phyloP scores from a whole-genome alignment of 2,888 invertebrate species.

The Xestia xanthographa region DNA sequence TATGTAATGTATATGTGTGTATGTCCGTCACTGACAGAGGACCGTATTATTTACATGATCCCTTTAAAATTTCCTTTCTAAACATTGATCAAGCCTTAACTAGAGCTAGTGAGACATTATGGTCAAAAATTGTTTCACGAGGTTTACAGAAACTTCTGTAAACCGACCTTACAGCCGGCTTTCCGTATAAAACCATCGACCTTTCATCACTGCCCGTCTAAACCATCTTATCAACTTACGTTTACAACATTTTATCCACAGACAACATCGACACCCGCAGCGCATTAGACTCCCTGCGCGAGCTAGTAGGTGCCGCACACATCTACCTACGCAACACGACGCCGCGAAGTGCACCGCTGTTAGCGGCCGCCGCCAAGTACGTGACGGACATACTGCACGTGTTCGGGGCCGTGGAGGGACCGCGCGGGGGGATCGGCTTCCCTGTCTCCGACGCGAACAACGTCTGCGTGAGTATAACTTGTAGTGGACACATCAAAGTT shows the following conservation, averaged over 20 bases:
- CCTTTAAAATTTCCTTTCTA: neutral
- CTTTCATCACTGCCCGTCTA: neutral
- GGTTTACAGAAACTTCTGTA: neutral
- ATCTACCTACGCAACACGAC: conserved; percentile 93
- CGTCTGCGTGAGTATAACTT: conserved; percentile 83
- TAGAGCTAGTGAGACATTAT: no score
- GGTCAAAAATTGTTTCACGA: neutral
- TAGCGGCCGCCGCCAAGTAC: conserved; percentile 95
- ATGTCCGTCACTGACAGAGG: neutral
- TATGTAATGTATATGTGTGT: no score
- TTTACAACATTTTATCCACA: conserved; percentile 73
- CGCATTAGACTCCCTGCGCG: conserved; percentile 95
- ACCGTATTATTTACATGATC: neutral
- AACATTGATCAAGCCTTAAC: no score
- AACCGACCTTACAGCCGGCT: neutral
- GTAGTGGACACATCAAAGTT: neutral
- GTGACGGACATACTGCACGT: conserved; percentile 95
- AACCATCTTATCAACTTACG: neutral
- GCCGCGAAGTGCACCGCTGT: conserved; percentile 92
- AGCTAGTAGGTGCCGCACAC: conserved; percentile 96
- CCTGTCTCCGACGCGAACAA: conserved; percentile 89
- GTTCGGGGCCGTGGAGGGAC: conserved; percentile 93
- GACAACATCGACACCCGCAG: conserved; percentile 98
- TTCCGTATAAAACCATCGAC: neutral
- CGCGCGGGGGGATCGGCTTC: conserved; percentile 93